phyloP scores from a whole-genome alignment of 2,888 invertebrate genomes.

The Eudemis profundana region DNA sequence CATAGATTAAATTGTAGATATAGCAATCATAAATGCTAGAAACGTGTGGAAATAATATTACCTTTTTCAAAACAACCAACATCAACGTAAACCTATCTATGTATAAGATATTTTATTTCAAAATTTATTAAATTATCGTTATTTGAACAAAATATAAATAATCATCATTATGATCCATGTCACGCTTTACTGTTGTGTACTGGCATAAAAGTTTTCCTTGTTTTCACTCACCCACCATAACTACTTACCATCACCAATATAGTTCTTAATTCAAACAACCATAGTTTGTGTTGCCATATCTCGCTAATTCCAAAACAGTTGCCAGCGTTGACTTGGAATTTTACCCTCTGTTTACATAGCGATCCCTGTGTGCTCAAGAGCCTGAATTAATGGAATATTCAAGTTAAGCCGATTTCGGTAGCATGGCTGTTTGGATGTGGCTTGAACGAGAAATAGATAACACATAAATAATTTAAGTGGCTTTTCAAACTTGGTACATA shows the following conservation, averaged over 20 bases:
- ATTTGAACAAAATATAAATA: too few relatives aligned
- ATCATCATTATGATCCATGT: too few relatives aligned
- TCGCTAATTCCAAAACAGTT: conserved; percentile 58
- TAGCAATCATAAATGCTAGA: too few relatives aligned
- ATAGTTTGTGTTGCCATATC: conserved; percentile 55
- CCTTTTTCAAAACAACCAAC: too few relatives aligned
- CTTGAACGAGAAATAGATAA: conserved; percentile 57
- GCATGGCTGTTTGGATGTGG: conserved; percentile 52
- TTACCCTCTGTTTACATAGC: conserved; percentile 66
- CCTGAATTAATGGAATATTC: conserved; percentile 77
- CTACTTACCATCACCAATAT: not conserved
- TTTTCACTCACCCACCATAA: too few relatives aligned
- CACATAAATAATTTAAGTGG: conserved; percentile 62
- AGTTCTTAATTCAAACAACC: not conserved
- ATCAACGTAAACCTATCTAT: too few relatives aligned
- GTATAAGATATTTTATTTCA: too few relatives aligned
- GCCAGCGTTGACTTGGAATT: conserved; percentile 44
- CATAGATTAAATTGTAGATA: too few relatives aligned
- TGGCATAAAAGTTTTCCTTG: too few relatives aligned
- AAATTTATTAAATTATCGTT: too few relatives aligned
- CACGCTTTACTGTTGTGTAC: too few relatives aligned
- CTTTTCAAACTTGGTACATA: conserved; percentile 51
- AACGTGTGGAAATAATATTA: too few relatives aligned
- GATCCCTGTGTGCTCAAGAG: conserved; percentile 70
- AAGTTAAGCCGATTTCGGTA: conserved; percentile 67